Base-by-base conservation (phyloP, 2,797 vertebrate genomes). In the Onychomys arenicola region DNA sequence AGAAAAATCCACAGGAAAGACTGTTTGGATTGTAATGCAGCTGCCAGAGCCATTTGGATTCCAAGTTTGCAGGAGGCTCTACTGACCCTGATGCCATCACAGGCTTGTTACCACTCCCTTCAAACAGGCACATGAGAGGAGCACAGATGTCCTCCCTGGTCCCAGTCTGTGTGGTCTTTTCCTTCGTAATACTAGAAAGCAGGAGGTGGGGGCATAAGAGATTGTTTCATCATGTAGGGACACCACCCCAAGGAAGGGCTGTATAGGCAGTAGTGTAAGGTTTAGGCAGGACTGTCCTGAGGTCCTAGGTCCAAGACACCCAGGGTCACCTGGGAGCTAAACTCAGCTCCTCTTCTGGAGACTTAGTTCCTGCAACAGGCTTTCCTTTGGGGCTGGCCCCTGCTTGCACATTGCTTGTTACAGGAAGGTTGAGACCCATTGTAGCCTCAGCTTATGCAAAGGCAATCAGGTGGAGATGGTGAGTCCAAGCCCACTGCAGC, bases 1-100 rank as follows among this genome's bases (percentile, higher is more conserved):
- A 85, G 96, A 97, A 97, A 97, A 96, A 97, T 96, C 96, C 97
- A 93, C 97, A 97, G 98, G 97, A 97, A 98, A 96, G 95, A 89
- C 94, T 95, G 88, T 91, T 96, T 93, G 69, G 96, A 61, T 97
- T 95, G 93, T 94, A 93, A 94, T 90, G 93, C 97, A 96, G 97
- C 97, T 97, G 96, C 94, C 40, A n/a, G 95, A 96, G 84, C 80
- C 75, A 6, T 91, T 96, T 87, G 73, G 89, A 93, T 94, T 96
- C 93, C 77, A 91, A 49, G 95, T 89, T 88, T 90, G 55, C 83
- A 71, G 95, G 92, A 94, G 77, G 81, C n/a, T 67, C 69, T 80
- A 0, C 93, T 90, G 89, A 93, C 91, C 95, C 93, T 40, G 40
- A 46, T 90, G 96, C 71, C 59, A 6, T 95, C 63, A 23, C 37